Evolutionary conservation across 1,140 invertebrate species (phyloP), one percentile per base, ranked within the genome.

Genomic region (Zaprionus nigranus): DNA sequence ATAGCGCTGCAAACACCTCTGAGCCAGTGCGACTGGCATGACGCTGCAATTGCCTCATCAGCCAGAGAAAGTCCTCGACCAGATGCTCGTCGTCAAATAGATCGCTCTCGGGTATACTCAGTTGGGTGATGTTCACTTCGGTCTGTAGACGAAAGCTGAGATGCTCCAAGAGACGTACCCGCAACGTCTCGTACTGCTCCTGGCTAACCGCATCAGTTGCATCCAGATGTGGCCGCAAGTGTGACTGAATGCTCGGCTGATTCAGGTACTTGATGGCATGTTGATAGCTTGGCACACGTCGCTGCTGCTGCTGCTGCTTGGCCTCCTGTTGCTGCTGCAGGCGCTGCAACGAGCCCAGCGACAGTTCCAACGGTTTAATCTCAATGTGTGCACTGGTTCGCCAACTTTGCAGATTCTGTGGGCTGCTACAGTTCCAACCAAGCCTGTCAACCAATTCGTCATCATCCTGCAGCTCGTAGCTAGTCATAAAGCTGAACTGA

Each of bases 91-190:
- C 91, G 51, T 92, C 87, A 15, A 78, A 87, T 0, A 92, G 71
- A 81, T 92, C 91, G 22, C 82, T 81, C 60, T 92, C 91, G 9
- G 91, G 91, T 36, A 92, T 91, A 61, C 88, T 91, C 7, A 92
- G 43, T 30, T 92, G 91, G 1, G 84, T 92, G 13, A 92, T 91
- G 38, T 90, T 92, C 7, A 92, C 72, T 64, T 92, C 88, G 5
- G 90, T 64, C 26, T 82, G 74, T 46, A 92, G 54, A 0, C 82
- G 80, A 11, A 78, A 78, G 13, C 53, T 73, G 7, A 92, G 54
- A 13, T 82, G 78, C 7, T 87, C 53, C 17, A 92, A 53, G n/a
- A 92, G 67, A 9, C 85, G 84, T 0, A 30, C 20, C 0, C 61
- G 65, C 26, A 64, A 36, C 5, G 61, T 36, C 13, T 40, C 40